Evolutionary conservation across 2,113 vertebrate species (phyloP), one percentile per base, ranked within the genome.

Genomic region (Gymnorhina tibicen): DNA sequence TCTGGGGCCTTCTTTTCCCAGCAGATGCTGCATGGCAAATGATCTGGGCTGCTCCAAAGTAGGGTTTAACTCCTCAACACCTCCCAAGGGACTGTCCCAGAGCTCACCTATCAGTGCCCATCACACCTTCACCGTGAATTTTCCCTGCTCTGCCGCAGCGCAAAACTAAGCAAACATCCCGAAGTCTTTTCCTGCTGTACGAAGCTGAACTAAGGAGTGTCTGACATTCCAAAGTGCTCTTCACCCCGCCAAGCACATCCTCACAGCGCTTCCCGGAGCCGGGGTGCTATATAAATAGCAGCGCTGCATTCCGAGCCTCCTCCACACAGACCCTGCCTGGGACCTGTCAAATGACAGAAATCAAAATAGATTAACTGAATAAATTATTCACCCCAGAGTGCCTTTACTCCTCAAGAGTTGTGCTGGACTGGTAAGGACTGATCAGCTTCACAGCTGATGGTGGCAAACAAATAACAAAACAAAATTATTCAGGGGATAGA

Each of bases 181-280:
- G 0, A 55, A 19, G 46, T 6, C 59, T 64, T 69, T n/a, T 69
- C 63, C 44, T 69, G 52, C 76, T 14, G 28, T 5, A 12, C 0
- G 2, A 16, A 73, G 68, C 27, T 24, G 53, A 69, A 32, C 10
- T 1, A 33, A 7, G 6, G 53, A 28, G 33, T 2, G 41, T 7
- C 86, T 92, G 64, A 33, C 80, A 58, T 63, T 53, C 80, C 18
- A 8, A 35, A 73, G 33, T 1, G 4, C 53, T 35, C 83, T 10
- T 76, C 91, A 52, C 44, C 75, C 74, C 3, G 0, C 32, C 56
- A 26, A 76, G 80, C 60, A 26, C 50, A 41, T 39, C 39, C 24
- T 5, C 5, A 0, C 73, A 39, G 53, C 2, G 1, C 27, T 79
- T 52, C 58, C 59, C 22, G 0, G 6, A 62, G 81, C 59, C 1